Percentiles rank a stretch among this genome's conserved stretches.
phyloP scores from a whole-genome alignment of 1,140 invertebrate species.

The Scaptomyza pallida region DNA sequence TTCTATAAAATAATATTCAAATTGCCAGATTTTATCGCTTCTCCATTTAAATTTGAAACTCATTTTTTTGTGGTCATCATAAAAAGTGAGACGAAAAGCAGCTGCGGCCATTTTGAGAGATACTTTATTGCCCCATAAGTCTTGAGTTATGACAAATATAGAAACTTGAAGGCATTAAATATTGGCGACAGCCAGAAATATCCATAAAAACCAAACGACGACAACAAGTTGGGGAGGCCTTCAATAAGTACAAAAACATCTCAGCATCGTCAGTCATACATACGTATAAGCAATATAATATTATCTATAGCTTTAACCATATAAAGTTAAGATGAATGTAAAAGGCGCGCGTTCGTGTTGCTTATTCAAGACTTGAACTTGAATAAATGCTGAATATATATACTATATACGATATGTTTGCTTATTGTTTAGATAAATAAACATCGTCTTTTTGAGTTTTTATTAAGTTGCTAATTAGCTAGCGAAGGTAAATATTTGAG shows the following conservation, averaged over 20 bases:
- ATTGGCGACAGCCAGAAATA: slow-evolving; percentile 62
- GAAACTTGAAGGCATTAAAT: slow-evolving; percentile 74
- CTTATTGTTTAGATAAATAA: no score
- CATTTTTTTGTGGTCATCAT: slow-evolving; percentile 24
- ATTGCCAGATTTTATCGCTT: slow-evolving; percentile 2
- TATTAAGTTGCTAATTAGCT: no score
- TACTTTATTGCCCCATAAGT: slow-evolving; percentile 72
- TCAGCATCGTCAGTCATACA: background rate
- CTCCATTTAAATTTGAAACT: no score
- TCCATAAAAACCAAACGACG: slow-evolving; percentile 57
- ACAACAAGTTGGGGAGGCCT: slow-evolving; percentile 38
- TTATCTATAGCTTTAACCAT: slow-evolving; percentile 3
- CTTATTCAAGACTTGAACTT: slow-evolving; percentile 36
- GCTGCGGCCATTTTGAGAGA: slow-evolving; percentile 78
- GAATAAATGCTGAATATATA: slow-evolving; percentile 7
- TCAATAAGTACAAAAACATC: slow-evolving; percentile 23
- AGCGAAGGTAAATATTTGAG: no score
- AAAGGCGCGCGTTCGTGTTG: slow-evolving; percentile 27
- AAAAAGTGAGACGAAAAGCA: slow-evolving; percentile 45
- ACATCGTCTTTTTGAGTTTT: background rate
- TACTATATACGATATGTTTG: no score
- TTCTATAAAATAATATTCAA: background rate
- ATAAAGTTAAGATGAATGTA: slow-evolving; percentile 27
- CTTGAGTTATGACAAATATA: slow-evolving; percentile 76
- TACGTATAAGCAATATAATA: background rate